These are phyloP conservation scores for Catharus fuscescens DNA, from an alignment of 2,113 vertebrate species.

Conservation along the genomic window DNA sequence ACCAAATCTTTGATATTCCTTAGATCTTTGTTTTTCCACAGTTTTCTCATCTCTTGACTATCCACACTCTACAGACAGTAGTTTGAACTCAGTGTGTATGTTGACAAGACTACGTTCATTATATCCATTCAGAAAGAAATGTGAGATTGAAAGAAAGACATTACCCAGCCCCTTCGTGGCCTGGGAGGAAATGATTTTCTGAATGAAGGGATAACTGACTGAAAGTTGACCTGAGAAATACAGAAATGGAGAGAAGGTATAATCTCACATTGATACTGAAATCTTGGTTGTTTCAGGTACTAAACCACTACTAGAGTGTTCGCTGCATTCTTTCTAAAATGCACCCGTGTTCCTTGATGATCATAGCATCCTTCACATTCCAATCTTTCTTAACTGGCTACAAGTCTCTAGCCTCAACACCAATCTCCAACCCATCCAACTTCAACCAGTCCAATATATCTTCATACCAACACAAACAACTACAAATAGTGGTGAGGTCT, in stretches of 20 bases:
- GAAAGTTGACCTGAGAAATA: not conserved
- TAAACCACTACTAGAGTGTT: not conserved
- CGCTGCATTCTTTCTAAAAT: not conserved
- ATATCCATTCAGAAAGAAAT: not conserved
- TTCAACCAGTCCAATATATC: not conserved
- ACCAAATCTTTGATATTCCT: not conserved
- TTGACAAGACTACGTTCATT: not conserved
- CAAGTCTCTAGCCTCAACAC: not conserved
- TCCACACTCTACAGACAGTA: not conserved
- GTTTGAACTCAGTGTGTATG: not conserved
- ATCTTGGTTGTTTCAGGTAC: not conserved
- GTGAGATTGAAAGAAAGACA: not conserved
- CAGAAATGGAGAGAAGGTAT: not conserved
- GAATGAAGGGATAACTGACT: not conserved
- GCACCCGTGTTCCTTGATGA: accelerated
- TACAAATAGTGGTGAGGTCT: accelerated
- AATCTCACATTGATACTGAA: not conserved
- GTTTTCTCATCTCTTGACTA: not conserved
- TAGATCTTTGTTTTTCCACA: not conserved
- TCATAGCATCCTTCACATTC: not conserved
- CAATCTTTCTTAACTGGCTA: not conserved
- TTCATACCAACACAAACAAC: not conserved
- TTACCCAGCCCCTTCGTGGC: not conserved
- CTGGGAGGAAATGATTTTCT: not conserved
- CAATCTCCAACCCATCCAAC: not conserved